These are phyloP conservation scores for Megalops atlanticus DNA, from an alignment of 2,113 vertebrate species.

Conservation along the genomic window DNA sequence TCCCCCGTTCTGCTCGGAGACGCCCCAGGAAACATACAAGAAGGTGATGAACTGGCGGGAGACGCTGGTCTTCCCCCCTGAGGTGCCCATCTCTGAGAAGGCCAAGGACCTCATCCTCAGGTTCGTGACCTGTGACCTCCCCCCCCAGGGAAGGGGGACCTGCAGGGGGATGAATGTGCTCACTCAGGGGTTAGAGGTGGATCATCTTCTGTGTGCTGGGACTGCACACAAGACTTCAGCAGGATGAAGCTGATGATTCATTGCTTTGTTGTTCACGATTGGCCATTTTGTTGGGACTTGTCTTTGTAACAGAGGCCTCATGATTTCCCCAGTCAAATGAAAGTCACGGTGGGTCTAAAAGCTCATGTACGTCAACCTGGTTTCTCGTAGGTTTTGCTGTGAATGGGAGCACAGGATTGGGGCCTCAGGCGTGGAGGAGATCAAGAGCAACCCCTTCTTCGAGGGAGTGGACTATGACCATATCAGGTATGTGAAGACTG, in stretches of 20 bases:
- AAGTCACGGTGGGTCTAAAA: not conserved
- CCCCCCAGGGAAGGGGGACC: not conserved
- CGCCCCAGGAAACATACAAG: slow-evolving; percentile 96
- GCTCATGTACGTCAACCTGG: not conserved
- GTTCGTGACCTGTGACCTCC: slow-evolving; percentile 56
- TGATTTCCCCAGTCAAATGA: not conserved
- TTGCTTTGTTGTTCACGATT: too few species aligned
- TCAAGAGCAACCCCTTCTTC: slow-evolving; percentile 95
- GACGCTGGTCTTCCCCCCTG: slow-evolving; percentile 93
- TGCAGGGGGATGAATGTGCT: not conserved
- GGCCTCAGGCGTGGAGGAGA: slow-evolving; percentile 88
- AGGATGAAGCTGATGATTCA: not conserved
- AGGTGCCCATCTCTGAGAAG: slow-evolving; percentile 97
- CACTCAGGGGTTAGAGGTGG: not conserved
- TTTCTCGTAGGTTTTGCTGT: slow-evolving; percentile 87
- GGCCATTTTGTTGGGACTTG: not conserved
- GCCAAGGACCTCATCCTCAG: slow-evolving; percentile 97
- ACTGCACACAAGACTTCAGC: too few species aligned
- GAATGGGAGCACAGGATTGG: slow-evolving; percentile 95
- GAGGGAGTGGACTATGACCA: slow-evolving; percentile 98
- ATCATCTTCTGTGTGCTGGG: not conserved
- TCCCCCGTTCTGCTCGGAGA: slow-evolving; percentile 97
- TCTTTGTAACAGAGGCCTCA: too few species aligned
- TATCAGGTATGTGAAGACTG: slow-evolving; percentile 82
- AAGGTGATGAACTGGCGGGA: slow-evolving; percentile 99